Percentiles rank a stretch among this genome's conserved stretches.
phyloP scores from a whole-genome alignment of 2,888 invertebrate genomes.

The Cryptocheilus praepositus region DNA sequence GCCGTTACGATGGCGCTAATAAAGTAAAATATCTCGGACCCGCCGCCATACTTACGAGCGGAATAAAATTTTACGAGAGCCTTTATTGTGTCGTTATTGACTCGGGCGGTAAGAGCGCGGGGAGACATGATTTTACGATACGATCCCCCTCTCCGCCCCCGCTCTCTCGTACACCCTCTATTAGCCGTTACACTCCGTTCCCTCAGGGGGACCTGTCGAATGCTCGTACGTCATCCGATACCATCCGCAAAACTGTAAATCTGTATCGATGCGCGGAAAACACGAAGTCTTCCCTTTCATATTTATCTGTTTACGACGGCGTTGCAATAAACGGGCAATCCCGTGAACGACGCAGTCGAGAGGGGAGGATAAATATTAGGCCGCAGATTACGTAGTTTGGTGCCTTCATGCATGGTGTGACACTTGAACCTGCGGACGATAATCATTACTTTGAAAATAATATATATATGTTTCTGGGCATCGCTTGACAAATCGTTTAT shows the following conservation, averaged over 20 bases:
- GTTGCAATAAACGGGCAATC: too few species aligned
- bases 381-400: too few species aligned
- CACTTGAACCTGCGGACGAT: too few species aligned
- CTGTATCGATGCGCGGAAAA: conserved; percentile 20
- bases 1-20: conserved; percentile 27
- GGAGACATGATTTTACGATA: conserved; percentile 56
- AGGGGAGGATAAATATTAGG: too few species aligned
- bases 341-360: too few species aligned
- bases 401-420: too few species aligned
- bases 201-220: neutral
- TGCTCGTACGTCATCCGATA: too few species aligned
- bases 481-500: too few species aligned
- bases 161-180: conserved; percentile 6
- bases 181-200: neutral
- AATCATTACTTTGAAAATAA: too few species aligned
- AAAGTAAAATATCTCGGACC: conserved; percentile 18
- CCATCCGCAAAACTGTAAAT: conserved; percentile 24
- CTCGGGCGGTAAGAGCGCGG: conserved; percentile 51
- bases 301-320: too few species aligned
- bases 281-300: too few species aligned
- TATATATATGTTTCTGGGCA: too few species aligned
- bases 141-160: conserved; percentile 28
- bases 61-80: conserved; percentile 48
- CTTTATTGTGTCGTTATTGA: conserved; percentile 58
- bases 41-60: conserved; percentile 7